These are phyloP conservation scores for Platichthys flesus DNA, from an alignment of 2,113 vertebrate genomes.

Conservation along the genomic window DNA sequence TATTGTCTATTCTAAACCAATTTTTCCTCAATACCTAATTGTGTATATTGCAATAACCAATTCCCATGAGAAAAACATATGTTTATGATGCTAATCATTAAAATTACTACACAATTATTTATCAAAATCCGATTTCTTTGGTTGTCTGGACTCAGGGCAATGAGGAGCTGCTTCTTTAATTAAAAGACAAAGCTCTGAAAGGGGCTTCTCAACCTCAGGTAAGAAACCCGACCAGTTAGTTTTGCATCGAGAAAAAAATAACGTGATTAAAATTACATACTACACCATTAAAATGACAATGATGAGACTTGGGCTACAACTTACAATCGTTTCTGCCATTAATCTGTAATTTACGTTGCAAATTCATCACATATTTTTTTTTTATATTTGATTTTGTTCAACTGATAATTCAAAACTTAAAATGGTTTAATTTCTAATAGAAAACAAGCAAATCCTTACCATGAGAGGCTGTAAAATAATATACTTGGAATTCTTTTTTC, in stretches of 20 bases:
- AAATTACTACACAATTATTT: background rate
- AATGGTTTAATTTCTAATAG: background rate
- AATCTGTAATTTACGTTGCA: too few species aligned
- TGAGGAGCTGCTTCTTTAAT: background rate
- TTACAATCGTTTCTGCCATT: too few species aligned
- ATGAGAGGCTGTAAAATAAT: too few species aligned
- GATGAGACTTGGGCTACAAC: background rate
- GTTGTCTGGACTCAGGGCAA: background rate
- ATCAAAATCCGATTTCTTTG: background rate
- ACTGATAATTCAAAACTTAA: too few species aligned
- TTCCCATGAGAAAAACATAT: background rate
- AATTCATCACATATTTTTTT: too few species aligned
- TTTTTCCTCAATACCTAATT: background rate
- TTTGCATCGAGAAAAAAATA: background rate
- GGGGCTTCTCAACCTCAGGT: background rate
- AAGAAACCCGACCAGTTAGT: background rate
- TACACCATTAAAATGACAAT: background rate
- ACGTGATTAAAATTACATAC: slow-evolving; percentile 1
- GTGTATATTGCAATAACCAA: background rate
- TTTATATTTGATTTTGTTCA: too few species aligned
- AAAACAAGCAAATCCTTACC: too few species aligned
- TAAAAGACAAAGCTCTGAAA: background rate
- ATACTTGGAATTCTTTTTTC: too few species aligned
- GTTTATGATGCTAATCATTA: background rate
- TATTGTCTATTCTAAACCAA: slow-evolving; percentile 9